A percentile compares a stretch with the other conserved stretches of the same genome.
Evolutionary conservation across 2,113 vertebrate species (phyloP).

Genomic region (Pungitius pungitius): DNA sequence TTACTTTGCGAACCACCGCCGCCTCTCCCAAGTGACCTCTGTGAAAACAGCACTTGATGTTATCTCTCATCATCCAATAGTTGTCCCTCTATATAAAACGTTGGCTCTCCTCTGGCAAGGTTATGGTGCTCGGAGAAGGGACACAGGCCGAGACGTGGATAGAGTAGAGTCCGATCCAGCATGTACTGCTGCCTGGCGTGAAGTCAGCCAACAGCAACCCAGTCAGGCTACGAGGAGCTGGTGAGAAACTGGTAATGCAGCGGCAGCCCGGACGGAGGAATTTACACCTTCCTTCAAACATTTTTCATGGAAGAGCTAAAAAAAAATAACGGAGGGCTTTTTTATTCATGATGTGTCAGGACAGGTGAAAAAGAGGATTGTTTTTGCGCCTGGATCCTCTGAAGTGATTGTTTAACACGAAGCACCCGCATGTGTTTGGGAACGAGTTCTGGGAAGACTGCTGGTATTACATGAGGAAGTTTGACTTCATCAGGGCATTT

Average conservation of each 20-base stretch:
- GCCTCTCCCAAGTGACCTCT: background rate
- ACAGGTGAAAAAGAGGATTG: background rate
- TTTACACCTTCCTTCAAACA: conserved; percentile 37
- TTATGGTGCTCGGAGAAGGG: conserved; percentile 31
- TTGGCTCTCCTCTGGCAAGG: conserved; percentile 41
- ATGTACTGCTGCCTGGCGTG: conserved; percentile 52
- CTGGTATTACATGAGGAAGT: background rate
- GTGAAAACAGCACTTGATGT: conserved; percentile 6
- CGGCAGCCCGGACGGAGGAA: conserved; percentile 19
- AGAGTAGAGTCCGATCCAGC: conserved; percentile 32
- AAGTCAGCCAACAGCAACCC: conserved; percentile 62
- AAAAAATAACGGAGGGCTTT: conserved; percentile 20
- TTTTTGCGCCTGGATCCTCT: conserved; percentile 20
- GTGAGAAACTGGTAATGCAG: conserved; percentile 58
- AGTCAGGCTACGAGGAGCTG: conserved; percentile 42
- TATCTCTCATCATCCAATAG: conserved; percentile 18
- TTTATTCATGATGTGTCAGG: conserved; percentile 2
- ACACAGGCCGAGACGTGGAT: conserved; percentile 37
- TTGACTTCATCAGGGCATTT: conserved; percentile 53
- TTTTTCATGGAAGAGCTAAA: conserved; percentile 23
- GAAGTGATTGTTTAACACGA: conserved; percentile 23
- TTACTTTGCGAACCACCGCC: background rate
- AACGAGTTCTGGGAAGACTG: conserved; percentile 42
- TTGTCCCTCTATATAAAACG: conserved; percentile 16
- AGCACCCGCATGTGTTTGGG: conserved; percentile 3